A percentile compares a stretch with the other conserved stretches of the same genome.
Evolutionary conservation across 2,797 vertebrate species (phyloP).

Genomic region (Brachyalestes nurse): DNA sequence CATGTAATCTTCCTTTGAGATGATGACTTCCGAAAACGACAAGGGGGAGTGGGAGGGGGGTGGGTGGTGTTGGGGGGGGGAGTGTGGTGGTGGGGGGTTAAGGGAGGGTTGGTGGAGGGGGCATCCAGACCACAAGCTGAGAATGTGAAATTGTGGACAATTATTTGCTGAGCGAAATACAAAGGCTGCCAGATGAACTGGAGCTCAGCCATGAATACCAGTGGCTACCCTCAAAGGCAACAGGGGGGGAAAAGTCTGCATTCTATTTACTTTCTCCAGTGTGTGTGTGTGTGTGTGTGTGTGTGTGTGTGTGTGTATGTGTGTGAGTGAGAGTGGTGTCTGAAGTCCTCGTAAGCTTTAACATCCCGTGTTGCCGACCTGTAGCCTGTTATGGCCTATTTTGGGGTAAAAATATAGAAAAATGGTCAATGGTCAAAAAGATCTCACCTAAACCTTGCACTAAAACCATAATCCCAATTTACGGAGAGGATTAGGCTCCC

Average conservation of each 20-base stretch:
- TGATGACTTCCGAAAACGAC: conserved; percentile 78
- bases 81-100: no score
- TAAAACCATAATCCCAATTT: no score
- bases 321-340: conserved; percentile 44
- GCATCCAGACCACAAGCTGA: conserved; percentile 78
- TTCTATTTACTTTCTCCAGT: conserved; percentile 58
- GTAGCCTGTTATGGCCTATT: not conserved
- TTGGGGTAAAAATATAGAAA: not conserved
- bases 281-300: conserved; percentile 40
- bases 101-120: conserved; percentile 66
- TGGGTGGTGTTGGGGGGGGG: no score
- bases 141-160: conserved; percentile 82
- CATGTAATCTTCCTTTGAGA: conserved; percentile 80
- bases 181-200: conserved; percentile 85
- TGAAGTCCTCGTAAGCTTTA: conserved; percentile 13
- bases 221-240: conserved; percentile 69
- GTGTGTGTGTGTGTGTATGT: conserved; percentile 20
- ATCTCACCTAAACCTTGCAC: no score
- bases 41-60: conserved; percentile 58
- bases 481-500: no score
- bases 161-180: conserved; percentile 85
- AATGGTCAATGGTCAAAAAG: no score
- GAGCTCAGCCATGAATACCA: conserved; percentile 77
- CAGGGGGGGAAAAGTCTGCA: conserved; percentile 64
- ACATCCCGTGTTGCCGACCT: not conserved